Evolutionary conservation across 2,888 invertebrate genomes (phyloP).

Genomic region (Osmoderma eremita): DNA sequence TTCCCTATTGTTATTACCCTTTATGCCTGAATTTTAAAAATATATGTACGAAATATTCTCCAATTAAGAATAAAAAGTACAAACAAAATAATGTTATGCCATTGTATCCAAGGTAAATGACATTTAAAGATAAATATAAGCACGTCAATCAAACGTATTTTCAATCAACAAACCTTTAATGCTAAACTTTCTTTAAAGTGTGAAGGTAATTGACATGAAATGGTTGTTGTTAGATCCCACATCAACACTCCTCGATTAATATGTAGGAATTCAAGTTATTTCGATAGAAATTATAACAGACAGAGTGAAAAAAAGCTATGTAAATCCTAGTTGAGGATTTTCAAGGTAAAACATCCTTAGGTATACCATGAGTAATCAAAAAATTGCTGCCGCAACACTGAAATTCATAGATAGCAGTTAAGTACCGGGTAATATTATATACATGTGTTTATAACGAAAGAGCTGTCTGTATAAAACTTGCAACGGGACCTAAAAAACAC

Average conservation of each 20-base stretch:
- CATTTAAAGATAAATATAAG: no score
- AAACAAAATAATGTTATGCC: no score
- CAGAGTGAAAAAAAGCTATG: conserved; percentile 16
- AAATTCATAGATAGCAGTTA: conserved; percentile 41
- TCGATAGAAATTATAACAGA: conserved; percentile 15
- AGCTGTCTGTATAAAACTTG: conserved; percentile 38
- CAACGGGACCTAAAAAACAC: conserved; percentile 31
- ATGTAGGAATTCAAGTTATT: conserved; percentile 22
- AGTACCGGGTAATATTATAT: conserved; percentile 37
- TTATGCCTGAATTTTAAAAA: no score
- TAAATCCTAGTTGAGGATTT: conserved; percentile 35
- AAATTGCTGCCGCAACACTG: conserved; percentile 33
- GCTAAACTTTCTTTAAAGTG: not conserved
- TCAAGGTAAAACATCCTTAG: conserved; percentile 27
- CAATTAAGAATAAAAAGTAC: no score
- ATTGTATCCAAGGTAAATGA: no score
- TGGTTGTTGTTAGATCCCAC: conserved; percentile 17
- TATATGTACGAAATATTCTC: no score
- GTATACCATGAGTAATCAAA: conserved; percentile 37
- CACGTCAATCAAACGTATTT: not conserved
- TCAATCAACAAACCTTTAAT: no score
- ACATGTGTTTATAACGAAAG: conserved; percentile 31
- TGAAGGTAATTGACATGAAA: conserved; percentile 7
- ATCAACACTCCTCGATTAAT: not conserved
- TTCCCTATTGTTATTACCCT: no score